Conservation (phyloP, 2,113 vertebrate species). For the Thalassoma bifasciatum region DNA sequence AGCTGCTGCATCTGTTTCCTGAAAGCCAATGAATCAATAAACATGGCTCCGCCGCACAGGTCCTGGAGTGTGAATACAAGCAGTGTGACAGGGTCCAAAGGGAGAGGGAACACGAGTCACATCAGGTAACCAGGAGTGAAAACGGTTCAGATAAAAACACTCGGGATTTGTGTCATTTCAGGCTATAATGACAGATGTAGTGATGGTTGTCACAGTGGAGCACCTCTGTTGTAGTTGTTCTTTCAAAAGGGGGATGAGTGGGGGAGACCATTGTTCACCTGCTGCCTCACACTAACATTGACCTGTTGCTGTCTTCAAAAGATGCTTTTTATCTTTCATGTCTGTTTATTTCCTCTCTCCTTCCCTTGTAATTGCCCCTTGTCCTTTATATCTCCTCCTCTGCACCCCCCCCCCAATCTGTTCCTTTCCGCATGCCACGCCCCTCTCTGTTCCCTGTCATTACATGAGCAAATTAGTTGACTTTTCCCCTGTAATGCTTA, state of each 20-base stretch:
- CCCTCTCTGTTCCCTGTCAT: conserved; percentile 1
- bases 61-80: not conserved
- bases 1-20: conserved; percentile 4
- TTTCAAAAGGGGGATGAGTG: conserved; percentile 44
- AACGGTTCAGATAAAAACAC: conserved; percentile 38
- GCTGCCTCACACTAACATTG: conserved; percentile 44
- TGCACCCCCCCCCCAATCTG: not conserved
- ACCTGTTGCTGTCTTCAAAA: conserved; percentile 36
- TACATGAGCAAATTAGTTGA: conserved; percentile 11
- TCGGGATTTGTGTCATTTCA: conserved; percentile 43
- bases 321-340: conserved; percentile 17
- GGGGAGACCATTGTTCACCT: conserved; percentile 38
- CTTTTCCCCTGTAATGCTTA: conserved; percentile 19
- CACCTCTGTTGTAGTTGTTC: conserved; percentile 35
- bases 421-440: not conserved
- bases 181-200: conserved; percentile 19
- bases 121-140: conserved; percentile 14
- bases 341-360: not conserved
- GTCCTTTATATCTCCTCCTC: not conserved
- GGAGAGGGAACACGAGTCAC: conserved; percentile 29
- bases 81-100: not conserved
- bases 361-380: conserved; percentile 1
- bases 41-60: conserved; percentile 14
- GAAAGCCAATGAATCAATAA: conserved; percentile 36
- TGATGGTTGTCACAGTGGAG: conserved; percentile 16